Base-by-base conservation (phyloP, 2,113 vertebrate genomes). In the Oxygymnocypris stewartii region DNA sequence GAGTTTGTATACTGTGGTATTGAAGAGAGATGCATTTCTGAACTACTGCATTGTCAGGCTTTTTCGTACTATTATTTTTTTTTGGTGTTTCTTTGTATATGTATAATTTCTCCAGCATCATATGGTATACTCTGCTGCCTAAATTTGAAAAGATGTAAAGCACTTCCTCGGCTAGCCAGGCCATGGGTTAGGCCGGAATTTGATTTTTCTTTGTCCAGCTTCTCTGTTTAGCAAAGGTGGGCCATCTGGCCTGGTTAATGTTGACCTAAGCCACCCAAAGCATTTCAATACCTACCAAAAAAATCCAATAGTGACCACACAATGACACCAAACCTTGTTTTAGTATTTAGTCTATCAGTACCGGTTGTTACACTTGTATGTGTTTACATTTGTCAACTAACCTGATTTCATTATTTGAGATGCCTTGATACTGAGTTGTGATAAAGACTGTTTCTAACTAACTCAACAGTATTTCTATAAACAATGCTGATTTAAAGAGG, bases 201-300 rank as follows among this genome's bases (percentile, higher is more conserved):
- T 28, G 16, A 10, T 63, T 57, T n/a, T 20, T 69, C 49, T 73
- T 49, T 74, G 35, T 47, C 31, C 67, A 59, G 67, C 49, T 73
- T 42, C 78, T n/a, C 57, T 80, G 10, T 84, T 54, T 51, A 74
- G 35, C 67, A 42, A 84, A 59, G 35, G 7, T 11, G 18, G 59
- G 49, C 31, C 82, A 25, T 74, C 69, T 74, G 69, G 28, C 35
- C 47, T 25, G 69, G 74, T 59, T 74, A 84, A 35, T 25, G 1
- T 28, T 42, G 67, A 71, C 69, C 13, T 84, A 84, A 59, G 82
- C 67, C 69, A 74, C 67, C 49, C 9, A 75, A 84, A 84, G 49
- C 35, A 57, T 59, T 84, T 84, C 67, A 59, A 18, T 75, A 75
- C 44, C 65, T 84, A 59, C 23, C 31, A 42, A 84, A 63, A 74